Conservation (phyloP, 2,797 vertebrate species). For the Eulemur albifrons region DNA sequence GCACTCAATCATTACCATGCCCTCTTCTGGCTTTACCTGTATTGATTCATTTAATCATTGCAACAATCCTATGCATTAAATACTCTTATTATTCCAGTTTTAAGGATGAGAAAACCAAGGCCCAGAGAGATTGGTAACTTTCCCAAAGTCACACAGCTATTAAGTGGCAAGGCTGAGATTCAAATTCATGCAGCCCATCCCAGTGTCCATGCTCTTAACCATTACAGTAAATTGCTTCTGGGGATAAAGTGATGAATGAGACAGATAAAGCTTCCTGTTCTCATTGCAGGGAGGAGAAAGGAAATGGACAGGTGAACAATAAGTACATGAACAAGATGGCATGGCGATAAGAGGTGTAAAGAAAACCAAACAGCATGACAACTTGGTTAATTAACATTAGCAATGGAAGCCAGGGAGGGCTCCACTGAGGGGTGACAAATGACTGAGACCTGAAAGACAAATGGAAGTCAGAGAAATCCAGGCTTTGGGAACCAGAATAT, state of each 20-base stretch:
- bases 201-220: not conserved
- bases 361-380: not conserved
- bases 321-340: not conserved
- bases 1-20: not conserved
- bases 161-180: not conserved
- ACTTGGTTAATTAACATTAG: not conserved
- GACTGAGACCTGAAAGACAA: not conserved
- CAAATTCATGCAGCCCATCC: not conserved
- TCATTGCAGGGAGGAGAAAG: not conserved
- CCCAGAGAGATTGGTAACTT: not conserved
- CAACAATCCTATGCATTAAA: not conserved
- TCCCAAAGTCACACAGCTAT: not conserved
- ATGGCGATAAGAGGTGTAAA: not conserved
- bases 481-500: not conserved
- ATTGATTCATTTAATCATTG: not conserved
- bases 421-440: rapidly evolving
- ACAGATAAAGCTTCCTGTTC: not conserved
- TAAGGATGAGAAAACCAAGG: not conserved
- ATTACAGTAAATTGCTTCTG: not conserved
- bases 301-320: not conserved
- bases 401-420: not conserved
- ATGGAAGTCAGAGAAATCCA: not conserved
- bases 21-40: not conserved
- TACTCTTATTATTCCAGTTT: not conserved
- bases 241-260: no score